A percentile compares a stretch with the other conserved stretches of the same genome.
These are phyloP conservation scores for Atherinosoma microstoma DNA, from an alignment of 2,797 vertebrate genomes.

Conservation along the genomic window DNA sequence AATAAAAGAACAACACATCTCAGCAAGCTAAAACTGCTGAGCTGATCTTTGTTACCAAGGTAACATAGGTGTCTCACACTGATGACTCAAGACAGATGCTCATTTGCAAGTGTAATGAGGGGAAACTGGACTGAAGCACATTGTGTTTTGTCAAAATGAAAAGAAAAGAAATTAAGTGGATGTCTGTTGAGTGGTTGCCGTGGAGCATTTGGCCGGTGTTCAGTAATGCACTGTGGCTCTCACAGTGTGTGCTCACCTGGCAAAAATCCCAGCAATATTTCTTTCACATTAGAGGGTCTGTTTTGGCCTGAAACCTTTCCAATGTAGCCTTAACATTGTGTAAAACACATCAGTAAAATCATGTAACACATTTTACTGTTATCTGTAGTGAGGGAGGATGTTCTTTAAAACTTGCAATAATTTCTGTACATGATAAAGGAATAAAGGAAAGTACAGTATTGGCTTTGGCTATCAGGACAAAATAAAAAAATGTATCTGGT, in stretches of 20 bases:
- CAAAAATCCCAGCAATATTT: constrained; percentile 35
- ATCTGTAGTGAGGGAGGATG: not conserved
- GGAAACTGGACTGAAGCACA: constrained; percentile 12
- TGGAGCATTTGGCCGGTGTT: constrained; percentile 53
- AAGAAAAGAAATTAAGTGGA: constrained; percentile 20
- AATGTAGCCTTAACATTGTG: not conserved
- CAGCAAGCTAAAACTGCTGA: not conserved
- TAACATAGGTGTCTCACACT: not conserved
- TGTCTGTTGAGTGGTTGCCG: constrained; percentile 61
- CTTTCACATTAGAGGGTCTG: constrained; percentile 48
- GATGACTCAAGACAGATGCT: not conserved
- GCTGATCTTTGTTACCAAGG: constrained; percentile 1
- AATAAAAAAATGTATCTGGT: too few species aligned
- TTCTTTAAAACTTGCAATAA: not conserved
- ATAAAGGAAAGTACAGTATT: too few species aligned
- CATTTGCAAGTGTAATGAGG: constrained; percentile 9
- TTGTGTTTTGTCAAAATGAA: constrained; percentile 21
- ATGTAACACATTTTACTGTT: constrained; percentile 4
- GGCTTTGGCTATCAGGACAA: too few species aligned
- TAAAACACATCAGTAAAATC: constrained; percentile 9
- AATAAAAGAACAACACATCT: not conserved
- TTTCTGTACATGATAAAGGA: not conserved
- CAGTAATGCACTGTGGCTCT: constrained; percentile 61
- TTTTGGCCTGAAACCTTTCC: constrained; percentile 50
- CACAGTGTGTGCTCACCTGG: constrained; percentile 25